phyloP scores from a whole-genome alignment of 1,140 invertebrate species.

The Drosophila ficusphila region DNA sequence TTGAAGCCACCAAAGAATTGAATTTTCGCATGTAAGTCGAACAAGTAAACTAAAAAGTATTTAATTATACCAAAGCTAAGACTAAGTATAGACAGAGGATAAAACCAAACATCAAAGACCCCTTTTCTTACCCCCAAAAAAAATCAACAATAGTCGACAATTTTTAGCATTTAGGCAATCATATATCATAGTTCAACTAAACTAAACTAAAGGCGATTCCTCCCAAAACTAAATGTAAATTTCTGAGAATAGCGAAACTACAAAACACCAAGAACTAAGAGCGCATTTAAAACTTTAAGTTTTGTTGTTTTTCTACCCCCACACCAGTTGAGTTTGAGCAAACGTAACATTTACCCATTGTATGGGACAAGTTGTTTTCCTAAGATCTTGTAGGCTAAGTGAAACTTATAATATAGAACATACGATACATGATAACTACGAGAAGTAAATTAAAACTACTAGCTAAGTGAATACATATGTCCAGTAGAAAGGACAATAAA shows the following conservation, averaged over 20 bases:
- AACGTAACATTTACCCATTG: constrained; percentile 29
- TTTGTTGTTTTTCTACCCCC: constrained; percentile 49
- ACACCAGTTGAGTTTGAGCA: constrained; percentile 67
- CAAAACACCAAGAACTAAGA: constrained; percentile 42
- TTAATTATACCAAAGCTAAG: constrained; percentile 58
- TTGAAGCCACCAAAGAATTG: constrained; percentile 83
- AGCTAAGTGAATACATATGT: constrained; percentile 72
- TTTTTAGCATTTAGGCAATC: constrained; percentile 79
- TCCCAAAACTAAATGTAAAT: constrained; percentile 36
- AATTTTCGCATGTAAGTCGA: constrained; percentile 79
- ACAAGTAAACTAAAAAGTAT: constrained; percentile 52
- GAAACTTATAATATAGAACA: constrained; percentile 48
- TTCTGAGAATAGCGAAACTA: constrained; percentile 15
- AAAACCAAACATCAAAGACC: constrained; percentile 36
- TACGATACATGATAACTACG: constrained; percentile 38
- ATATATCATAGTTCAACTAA: constrained; percentile 80
- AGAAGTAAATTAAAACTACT: constrained; percentile 55
- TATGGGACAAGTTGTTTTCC: constrained; percentile 58
- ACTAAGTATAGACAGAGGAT: constrained; percentile 60
- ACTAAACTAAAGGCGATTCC: constrained; percentile 46
- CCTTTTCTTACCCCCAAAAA: constrained; percentile 45
- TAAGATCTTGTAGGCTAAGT: constrained; percentile 68
- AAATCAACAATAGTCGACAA: constrained; percentile 58
- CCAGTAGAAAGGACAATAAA: constrained; percentile 78
- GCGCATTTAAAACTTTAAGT: constrained; percentile 73